A percentile compares a stretch with the other conserved stretches of the same genome.
Conservation (phyloP, 2,888 invertebrate species). For the Neoascia interrupta region DNA sequence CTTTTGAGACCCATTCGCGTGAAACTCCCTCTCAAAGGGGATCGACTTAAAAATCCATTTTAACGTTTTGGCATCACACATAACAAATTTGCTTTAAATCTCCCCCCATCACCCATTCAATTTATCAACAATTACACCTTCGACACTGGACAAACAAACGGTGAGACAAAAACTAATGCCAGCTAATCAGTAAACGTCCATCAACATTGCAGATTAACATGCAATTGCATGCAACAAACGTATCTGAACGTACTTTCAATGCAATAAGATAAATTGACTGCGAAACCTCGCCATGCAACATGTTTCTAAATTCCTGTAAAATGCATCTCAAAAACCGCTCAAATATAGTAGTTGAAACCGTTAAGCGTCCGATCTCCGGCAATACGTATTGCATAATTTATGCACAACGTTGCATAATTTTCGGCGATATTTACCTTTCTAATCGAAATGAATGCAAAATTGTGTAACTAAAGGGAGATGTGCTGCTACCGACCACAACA, state of each 20-base stretch:
- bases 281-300: constrained; percentile 25
- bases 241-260: constrained; percentile 60
- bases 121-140: constrained; percentile 65
- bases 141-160: constrained; percentile 64
- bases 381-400: constrained; percentile 29
- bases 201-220: constrained; percentile 63
- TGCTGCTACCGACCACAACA: background rate
- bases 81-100: constrained; percentile 43
- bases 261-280: constrained; percentile 49
- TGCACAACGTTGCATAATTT: constrained; percentile 44
- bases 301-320: background rate
- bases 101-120: constrained; percentile 46
- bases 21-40: background rate
- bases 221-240: constrained; percentile 52
- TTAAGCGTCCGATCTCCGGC: background rate
- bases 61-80: too few species aligned
- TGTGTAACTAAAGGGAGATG: constrained; percentile 29
- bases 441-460: constrained; percentile 42
- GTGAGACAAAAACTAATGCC: constrained; percentile 61
- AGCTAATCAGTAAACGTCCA: constrained; percentile 61
- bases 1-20: constrained; percentile 33
- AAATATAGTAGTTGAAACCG: background rate
- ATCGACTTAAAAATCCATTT: background rate
- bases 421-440: constrained; percentile 50
- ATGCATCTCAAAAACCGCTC: background rate